Conservation (phyloP, 2,113 vertebrate genomes). For the Apaloderma vittatum region DNA sequence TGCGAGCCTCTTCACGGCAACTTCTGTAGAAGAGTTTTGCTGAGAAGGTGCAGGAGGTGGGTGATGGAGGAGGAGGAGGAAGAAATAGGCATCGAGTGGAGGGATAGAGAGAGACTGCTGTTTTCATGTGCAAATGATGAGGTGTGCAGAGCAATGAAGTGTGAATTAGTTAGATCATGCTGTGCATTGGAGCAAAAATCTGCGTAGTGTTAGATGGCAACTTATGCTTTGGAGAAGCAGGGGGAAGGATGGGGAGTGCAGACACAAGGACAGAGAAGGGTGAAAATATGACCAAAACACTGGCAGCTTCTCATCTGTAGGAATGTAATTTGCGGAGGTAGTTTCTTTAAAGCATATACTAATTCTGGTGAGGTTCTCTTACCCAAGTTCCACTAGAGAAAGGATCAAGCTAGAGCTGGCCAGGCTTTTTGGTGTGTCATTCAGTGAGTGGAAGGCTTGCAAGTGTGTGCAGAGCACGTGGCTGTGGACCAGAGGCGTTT, state of each 20-base stretch:
- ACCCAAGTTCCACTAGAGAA: neutral
- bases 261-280: neutral
- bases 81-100: neutral
- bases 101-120: slow-evolving; percentile 4
- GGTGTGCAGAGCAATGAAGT: slow-evolving; percentile 51
- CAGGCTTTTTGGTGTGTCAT: neutral
- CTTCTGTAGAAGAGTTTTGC: neutral
- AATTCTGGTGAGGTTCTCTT: neutral
- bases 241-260: neutral
- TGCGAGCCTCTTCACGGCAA: slow-evolving; percentile 17
- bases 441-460: neutral
- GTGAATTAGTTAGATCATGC: slow-evolving; percentile 33
- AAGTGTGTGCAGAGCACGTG: fast-evolving
- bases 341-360: neutral
- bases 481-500: neutral
- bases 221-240: neutral
- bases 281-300: neutral
- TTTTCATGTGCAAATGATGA: slow-evolving; percentile 42
- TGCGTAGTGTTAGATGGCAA: neutral
- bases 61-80: slow-evolving; percentile 9
- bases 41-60: neutral
- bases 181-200: slow-evolving; percentile 43
- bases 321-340: neutral
- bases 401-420: neutral
- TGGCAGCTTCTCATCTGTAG: neutral